Base-by-base conservation (phyloP, 2,113 vertebrate species). In the Galbula dea region DNA sequence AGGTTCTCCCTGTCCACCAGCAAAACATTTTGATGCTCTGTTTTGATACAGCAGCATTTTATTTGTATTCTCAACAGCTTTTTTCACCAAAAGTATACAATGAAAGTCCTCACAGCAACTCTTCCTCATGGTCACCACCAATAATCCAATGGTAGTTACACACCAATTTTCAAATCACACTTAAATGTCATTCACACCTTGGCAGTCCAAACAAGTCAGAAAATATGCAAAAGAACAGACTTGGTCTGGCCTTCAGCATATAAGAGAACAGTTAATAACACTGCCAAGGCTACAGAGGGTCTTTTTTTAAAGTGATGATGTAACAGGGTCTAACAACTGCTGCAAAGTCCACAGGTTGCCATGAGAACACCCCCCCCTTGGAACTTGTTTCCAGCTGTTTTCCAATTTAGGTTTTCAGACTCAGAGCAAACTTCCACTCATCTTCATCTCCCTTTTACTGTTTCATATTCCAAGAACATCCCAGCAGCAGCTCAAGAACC, bases 121-220 rank as follows among this genome's bases (percentile, higher is more conserved):
- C 52, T 29, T 65, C n/a, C 12, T 39, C 49, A 15, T 17, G 11
- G 41, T 43, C 57, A 20, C 29, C 57, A 20, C 29, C 20, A 27
- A 26, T 6, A 63, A 26, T 32, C 34, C 19, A 4, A 2, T 0
- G 2, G 68, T 14, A 48, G 30, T 16, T 21, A 15, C 0, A 5
- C 15, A 52, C 19, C 3, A 7, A 37, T 11, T 21, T 77, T 15
- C 49, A 61, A 32, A 46, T 15, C 34, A n/a, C 20, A 58, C 34
- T 37, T 32, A 54, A 34, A 15, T 21, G 18, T 17, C 59, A 58
- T 20, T 66, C 59, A 36, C 26, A 49, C 10, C 15, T 63, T 15
- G 15, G 2, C 30, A 49, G 76, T 51, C 22, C 17, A 62, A 66
- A 32, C 1, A 51, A 43, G n/a, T 7, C 39, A 79, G 21, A 83